Base-by-base conservation (phyloP, 2,888 invertebrate species). In the Drosophila yooni region DNA sequence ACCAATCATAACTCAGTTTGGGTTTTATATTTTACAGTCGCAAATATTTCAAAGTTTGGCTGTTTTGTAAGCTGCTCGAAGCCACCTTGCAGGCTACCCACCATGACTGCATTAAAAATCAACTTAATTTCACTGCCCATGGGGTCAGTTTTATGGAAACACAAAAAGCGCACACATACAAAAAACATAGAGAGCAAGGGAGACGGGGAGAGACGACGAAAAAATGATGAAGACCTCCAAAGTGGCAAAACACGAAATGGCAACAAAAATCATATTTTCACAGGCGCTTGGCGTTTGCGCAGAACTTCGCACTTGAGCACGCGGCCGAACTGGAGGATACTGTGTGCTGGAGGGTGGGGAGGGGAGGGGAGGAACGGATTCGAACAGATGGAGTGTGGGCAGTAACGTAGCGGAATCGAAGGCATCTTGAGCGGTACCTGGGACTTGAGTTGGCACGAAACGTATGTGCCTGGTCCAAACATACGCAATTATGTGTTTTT, bases 211-310 rank as follows among this genome's bases (percentile, higher is more conserved):
- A 58, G 52, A 33, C 48, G 65, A 53, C 50, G 59, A 70, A 83
- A 62, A 82, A 76, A 86, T 87, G 81, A 90, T 91, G 89, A 88
- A 90, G 91, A 88, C 91, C 88, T 91, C 91, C 88, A 91, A 86
- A 81, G 88, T 89, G 91, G 87, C 88, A 90, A 86, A 86, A 86
- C 89, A 90, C 88, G 85, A 90, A 89, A 88, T 90, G 87, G 88
- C 87, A 88, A 88, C 91, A 89, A 91, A 88, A 91, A 88, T 91
- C 87, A 91, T 89, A 91, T 88, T 89, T 88, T 88, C 90, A 88
- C 90, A 88, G 87, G 87, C 87, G 87, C 87, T 88, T 91, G 91
- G 88, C 90, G 91, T 88, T 91, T 88, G 87, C 90, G 91, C 87
- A 87, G 90, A 91, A 89, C 91, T 88, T 88, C 87, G 90, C 87